Evolutionary conservation across 2,888 invertebrate genomes (phyloP), one percentile per base, ranked within the genome.

Genomic region (Glyphotaelius pellucidus): DNA sequence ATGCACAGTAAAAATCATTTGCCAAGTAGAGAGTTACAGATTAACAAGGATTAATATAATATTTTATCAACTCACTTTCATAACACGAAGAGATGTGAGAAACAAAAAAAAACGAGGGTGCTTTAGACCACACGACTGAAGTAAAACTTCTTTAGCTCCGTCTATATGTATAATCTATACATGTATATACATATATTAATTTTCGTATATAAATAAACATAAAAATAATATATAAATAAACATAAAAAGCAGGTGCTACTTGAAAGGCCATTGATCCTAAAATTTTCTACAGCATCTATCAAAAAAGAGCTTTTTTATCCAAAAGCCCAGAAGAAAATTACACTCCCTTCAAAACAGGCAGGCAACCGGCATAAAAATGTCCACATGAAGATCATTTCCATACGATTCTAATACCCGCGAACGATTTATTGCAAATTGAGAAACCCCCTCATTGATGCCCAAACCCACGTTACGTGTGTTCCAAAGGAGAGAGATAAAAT

Each of bases 351-450:
- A 67, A 67, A 67, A 67, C n/a, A 67, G 9, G 9, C 25, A 67
- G 67, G 67, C 25, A 67, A 67, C 67, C 25, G 67, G 7, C 9
- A 67, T 25, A 67, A 67, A 25, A 67, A 67, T 67, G 67, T 67
- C n/a, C 67, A 67, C 67, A 25, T 67, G 25, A 67, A 67, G 25
- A 67, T 67, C n/a, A 67, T 67, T 67, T 67, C 25, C 67, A 67
- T 67, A 67, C 67, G 67, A 67, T n/a, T 67, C 25, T 67, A 67
- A 67, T 67, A 25, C 67, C 67, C 67, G 25, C 67, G 67, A 67
- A 67, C 67, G 67, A 67, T 67, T 67, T 67, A 67, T 67, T 67
- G 67, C 67, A 67, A 67, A 67, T 67, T 67, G 67, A 67, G 67
- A 67, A 67, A 25, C n/a, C 67, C n/a, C 67, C 67, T n/a, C 9